Conservation (phyloP, 2,113 vertebrate genomes). For the Corythoichthys haematopterus region DNA sequence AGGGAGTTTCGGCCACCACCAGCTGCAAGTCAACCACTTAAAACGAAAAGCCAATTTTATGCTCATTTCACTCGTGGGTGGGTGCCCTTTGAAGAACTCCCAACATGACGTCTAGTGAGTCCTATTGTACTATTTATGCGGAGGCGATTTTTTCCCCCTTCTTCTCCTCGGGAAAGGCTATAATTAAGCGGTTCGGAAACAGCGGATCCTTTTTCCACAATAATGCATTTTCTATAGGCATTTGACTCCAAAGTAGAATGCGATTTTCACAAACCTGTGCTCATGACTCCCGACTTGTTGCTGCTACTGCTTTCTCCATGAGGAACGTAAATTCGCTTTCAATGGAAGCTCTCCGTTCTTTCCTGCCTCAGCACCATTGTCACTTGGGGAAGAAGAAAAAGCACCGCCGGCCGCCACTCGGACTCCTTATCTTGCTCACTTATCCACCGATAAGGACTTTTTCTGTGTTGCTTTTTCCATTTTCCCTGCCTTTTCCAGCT, state of each 20-base stretch:
- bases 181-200: slow-evolving; percentile 50
- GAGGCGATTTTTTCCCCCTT: slow-evolving; percentile 10
- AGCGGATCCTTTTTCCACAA: slow-evolving; percentile 17
- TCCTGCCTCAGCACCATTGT: slow-evolving; percentile 47
- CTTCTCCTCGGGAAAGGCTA: slow-evolving; percentile 46
- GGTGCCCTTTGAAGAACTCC: slow-evolving; percentile 15
- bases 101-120: slow-evolving; percentile 13
- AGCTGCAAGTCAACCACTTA: slow-evolving; percentile 32
- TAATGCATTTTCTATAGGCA: background rate
- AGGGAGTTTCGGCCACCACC: slow-evolving; percentile 54
- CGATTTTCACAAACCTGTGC: slow-evolving; percentile 73
- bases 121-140: slow-evolving; percentile 19
- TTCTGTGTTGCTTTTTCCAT: slow-evolving; percentile 46
- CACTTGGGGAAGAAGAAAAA: slow-evolving; percentile 24
- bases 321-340: slow-evolving; percentile 60
- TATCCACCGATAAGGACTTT: slow-evolving; percentile 32
- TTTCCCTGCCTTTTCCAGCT: slow-evolving; percentile 58
- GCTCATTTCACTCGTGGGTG: background rate
- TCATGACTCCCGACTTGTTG: slow-evolving; percentile 75
- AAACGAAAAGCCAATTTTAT: slow-evolving; percentile 9
- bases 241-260: background rate
- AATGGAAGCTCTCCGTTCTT: slow-evolving; percentile 52
- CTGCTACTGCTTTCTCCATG: slow-evolving; percentile 69
- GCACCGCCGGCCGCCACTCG: slow-evolving; percentile 3
- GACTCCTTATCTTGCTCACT: slow-evolving; percentile 34